Conservation (phyloP, 2,888 invertebrate genomes). For the Tiphia femorata region DNA sequence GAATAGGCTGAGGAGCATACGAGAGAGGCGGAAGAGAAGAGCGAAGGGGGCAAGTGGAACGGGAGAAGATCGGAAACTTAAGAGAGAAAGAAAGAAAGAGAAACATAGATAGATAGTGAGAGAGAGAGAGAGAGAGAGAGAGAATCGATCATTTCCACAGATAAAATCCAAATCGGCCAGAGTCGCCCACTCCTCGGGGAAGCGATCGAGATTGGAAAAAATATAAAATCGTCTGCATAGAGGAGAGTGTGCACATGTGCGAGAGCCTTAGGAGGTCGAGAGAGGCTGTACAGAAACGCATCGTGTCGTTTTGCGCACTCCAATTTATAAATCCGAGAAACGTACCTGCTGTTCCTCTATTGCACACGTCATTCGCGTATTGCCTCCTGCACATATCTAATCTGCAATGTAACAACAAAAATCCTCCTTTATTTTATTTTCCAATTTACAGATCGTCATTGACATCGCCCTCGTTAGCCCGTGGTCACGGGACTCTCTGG, state of each 20-base stretch:
- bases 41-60: neutral
- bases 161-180: conserved; percentile 1
- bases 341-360: conserved; percentile 98
- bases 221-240: neutral
- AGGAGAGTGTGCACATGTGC: neutral
- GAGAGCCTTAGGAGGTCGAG: neutral
- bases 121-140: conserved; percentile 4
- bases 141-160: conserved; percentile 14
- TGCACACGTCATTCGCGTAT: conserved; percentile 94
- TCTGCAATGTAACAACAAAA: conserved; percentile 83
- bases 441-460: conserved; percentile 47
- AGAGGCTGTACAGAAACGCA: neutral
- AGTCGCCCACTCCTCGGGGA: neutral
- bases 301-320: conserved; percentile 4
- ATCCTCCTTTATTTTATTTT: conserved; percentile 69
- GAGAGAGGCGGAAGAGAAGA: neutral
- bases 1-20: too few species aligned
- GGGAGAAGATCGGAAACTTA: neutral
- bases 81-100: neutral
- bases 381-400: conserved; percentile 99
- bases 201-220: neutral
- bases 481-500: conserved; percentile 58
- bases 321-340: conserved; percentile 54
- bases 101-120: conserved; percentile 5
- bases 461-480: conserved; percentile 18